Conservation (phyloP, 2,888 invertebrate species). For the Dichetophora obliterata region DNA sequence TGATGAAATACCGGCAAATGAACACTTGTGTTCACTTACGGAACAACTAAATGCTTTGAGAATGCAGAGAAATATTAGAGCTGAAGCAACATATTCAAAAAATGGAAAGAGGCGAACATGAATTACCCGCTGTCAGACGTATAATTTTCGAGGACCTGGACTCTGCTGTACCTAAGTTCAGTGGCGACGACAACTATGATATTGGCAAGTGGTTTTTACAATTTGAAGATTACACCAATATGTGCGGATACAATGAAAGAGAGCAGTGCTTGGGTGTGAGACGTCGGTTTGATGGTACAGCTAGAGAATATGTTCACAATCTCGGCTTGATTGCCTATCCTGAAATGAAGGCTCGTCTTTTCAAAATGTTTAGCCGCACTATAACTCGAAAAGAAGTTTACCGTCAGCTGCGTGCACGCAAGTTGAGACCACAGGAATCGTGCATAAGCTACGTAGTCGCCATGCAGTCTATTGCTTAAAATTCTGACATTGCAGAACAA, state of each 20-base stretch:
- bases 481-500: conserved; percentile 20
- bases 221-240: no score
- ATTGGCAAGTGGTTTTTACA: no score
- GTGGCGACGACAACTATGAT: no score
- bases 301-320: conserved; percentile 24
- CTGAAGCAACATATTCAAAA: no score
- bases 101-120: no score
- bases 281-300: conserved; percentile 24
- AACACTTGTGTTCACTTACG: no score
- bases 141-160: no score
- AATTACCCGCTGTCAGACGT: no score
- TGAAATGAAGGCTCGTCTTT: neutral
- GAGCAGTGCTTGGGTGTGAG: conserved; percentile 5
- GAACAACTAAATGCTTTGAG: no score
- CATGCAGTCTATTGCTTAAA: conserved; percentile 32
- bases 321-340: conserved; percentile 24
- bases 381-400: conserved; percentile 33
- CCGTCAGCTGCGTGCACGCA: conserved; percentile 24
- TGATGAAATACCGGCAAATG: no score
- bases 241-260: conserved; percentile 12
- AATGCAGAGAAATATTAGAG: no score
- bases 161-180: no score
- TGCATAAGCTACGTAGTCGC: conserved; percentile 35
- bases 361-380: conserved; percentile 8
- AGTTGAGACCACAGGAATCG: conserved; percentile 8